phyloP scores from a whole-genome alignment of 92 coral and sea anemone genomes.

The Bergia puertoricense region DNA sequence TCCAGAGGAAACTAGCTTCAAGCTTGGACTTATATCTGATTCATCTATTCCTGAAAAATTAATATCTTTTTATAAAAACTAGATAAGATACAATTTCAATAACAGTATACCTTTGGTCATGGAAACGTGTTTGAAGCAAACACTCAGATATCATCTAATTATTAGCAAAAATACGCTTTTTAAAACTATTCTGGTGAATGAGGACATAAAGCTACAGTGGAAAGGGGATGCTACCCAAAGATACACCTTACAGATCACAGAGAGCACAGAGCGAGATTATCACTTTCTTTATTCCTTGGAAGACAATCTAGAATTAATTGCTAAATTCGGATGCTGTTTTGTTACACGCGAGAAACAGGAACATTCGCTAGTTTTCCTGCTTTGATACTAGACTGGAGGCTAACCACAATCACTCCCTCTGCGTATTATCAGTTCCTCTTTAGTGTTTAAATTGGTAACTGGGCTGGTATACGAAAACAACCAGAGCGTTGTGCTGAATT shows the following conservation, averaged over 20 bases:
- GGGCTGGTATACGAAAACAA: not conserved
- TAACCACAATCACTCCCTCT: not conserved
- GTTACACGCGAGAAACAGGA: conserved; percentile 10
- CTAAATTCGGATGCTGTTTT: not conserved
- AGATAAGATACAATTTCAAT: not conserved
- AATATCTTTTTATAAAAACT: not conserved
- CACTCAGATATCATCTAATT: not conserved
- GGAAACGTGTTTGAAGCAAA: not conserved
- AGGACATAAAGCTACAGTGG: not conserved
- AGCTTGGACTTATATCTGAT: not conserved
- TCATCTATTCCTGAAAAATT: not conserved
- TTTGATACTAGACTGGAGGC: conserved; percentile 16
- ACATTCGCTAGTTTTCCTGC: not conserved
- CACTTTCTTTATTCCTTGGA: not conserved
- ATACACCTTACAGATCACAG: not conserved
- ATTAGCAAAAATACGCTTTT: not conserved
- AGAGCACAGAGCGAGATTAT: not conserved
- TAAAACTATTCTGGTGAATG: not conserved
- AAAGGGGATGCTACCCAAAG: not conserved
- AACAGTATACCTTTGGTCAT: not conserved
- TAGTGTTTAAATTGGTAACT: not conserved
- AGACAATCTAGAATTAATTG: not conserved
- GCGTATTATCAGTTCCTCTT: not conserved
- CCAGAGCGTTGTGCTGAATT: not conserved
- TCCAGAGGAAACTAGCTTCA: not conserved